A percentile compares a stretch with the other conserved stretches of the same genome.
These are phyloP conservation scores for Ostrea denselamellosa DNA, from an alignment of 1,140 invertebrate genomes.

Conservation along the genomic window DNA sequence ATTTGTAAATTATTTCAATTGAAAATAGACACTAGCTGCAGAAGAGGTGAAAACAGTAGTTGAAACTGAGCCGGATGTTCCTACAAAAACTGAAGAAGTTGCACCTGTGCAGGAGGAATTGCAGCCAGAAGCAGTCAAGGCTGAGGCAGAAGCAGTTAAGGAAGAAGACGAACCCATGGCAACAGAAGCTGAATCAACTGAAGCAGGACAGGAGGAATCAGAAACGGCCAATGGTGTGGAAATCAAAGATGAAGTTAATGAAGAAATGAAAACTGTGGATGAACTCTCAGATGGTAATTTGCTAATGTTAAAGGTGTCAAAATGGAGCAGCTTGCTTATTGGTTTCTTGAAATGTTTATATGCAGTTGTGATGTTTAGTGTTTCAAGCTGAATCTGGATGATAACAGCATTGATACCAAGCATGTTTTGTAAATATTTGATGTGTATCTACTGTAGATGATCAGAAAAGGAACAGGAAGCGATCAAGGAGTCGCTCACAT, in stretches of 20 bases:
- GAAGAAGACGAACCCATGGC: slow-evolving; percentile 38
- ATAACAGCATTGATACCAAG: neutral
- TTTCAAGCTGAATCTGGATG: neutral
- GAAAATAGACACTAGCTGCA: slow-evolving; percentile 62
- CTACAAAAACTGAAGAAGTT: slow-evolving; percentile 49
- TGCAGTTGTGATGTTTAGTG: neutral
- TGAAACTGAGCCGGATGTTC: slow-evolving; percentile 58
- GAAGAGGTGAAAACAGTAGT: slow-evolving; percentile 72
- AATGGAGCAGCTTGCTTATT: neutral
- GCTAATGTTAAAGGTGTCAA: neutral
- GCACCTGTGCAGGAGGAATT: slow-evolving; percentile 25
- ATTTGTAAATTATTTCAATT: too few species aligned
- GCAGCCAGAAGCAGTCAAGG: slow-evolving; percentile 32
- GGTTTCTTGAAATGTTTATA: neutral
- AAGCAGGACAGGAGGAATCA: slow-evolving; percentile 48
- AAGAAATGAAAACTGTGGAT: slow-evolving; percentile 67
- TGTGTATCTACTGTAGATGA: neutral
- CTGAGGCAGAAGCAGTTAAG: slow-evolving; percentile 15
- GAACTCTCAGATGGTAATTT: slow-evolving; percentile 50
- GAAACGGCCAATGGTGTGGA: slow-evolving; percentile 53
- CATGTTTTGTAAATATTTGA: neutral
- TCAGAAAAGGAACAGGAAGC: slow-evolving; percentile 41
- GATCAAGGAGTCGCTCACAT: slow-evolving; percentile 43
- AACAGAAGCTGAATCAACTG: slow-evolving; percentile 39
- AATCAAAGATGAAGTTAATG: slow-evolving; percentile 60